These are phyloP conservation scores for Protophormia terraenovae DNA, from an alignment of 2,888 invertebrate species.

Conservation along the genomic window DNA sequence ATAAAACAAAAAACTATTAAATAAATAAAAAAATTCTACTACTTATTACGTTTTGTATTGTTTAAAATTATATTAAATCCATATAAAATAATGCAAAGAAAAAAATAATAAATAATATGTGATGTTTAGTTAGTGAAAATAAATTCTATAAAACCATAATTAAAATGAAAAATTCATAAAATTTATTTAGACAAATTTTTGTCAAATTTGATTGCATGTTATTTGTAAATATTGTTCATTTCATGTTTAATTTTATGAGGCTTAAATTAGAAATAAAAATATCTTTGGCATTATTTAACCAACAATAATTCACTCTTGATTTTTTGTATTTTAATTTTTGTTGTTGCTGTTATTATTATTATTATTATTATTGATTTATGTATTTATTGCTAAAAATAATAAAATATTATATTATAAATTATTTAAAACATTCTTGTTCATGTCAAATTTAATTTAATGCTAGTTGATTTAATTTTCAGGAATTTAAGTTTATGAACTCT, in stretches of 20 bases:
- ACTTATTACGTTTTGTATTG: conserved; percentile 4
- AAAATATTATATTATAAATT: background rate
- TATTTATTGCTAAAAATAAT: background rate
- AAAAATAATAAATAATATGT: too few relatives aligned
- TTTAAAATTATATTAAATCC: background rate
- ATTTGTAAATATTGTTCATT: conserved; percentile 18
- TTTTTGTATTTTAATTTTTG: background rate
- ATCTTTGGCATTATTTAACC: background rate
- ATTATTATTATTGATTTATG: conserved; percentile 11
- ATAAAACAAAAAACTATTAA: background rate
- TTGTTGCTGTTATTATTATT: background rate
- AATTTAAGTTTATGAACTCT: background rate
- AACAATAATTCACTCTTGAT: conserved; percentile 39
- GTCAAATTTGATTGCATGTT: conserved; percentile 33
- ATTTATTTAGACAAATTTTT: conserved; percentile 15
- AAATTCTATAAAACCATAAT: conserved; percentile 1
- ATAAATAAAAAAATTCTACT: too few relatives aligned
- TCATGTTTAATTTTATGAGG: background rate
- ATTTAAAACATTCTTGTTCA: background rate
- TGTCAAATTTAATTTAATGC: conserved; percentile 25
- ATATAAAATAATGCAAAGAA: too few relatives aligned
- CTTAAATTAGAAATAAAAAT: background rate
- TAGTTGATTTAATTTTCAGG: conserved; percentile 5
- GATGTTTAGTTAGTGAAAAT: background rate
- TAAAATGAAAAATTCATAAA: conserved; percentile 23